Percentiles rank a stretch among this genome's conserved stretches.
Evolutionary conservation across 2,888 invertebrate genomes (phyloP).

Genomic region (Blomia tropicalis): DNA sequence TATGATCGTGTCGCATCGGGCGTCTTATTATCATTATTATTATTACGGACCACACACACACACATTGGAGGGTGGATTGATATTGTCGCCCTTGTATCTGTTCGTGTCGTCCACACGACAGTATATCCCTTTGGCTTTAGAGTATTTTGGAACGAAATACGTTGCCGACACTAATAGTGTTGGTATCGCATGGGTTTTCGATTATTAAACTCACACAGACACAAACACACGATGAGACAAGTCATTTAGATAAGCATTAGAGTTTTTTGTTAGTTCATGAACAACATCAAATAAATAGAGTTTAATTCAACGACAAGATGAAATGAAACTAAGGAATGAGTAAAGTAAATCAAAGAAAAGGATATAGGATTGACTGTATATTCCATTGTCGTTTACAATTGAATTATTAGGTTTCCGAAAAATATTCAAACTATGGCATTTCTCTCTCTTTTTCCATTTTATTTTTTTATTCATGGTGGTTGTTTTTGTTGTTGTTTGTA

Average conservation of each 20-base stretch:
- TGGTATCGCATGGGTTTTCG: slow-evolving; percentile 2
- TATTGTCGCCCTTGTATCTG: background rate
- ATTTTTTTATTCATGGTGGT: no score
- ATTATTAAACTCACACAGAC: slow-evolving; percentile 4
- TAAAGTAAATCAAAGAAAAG: no score
- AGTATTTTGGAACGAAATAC: background rate
- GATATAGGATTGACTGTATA: background rate
- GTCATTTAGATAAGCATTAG: slow-evolving; percentile 18
- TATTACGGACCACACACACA: background rate
- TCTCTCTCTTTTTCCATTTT: no score
- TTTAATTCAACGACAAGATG: no score
- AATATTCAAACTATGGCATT: no score
- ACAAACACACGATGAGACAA: no score
- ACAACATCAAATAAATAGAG: no score
- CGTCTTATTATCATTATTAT: background rate
- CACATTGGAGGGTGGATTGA: background rate
- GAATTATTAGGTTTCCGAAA: no score
- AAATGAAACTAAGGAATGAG: no score
- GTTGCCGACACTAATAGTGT: background rate
- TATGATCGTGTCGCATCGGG: background rate
- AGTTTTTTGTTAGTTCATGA: background rate
- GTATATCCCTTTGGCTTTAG: slow-evolving; percentile 8
- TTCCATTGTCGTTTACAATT: background rate
- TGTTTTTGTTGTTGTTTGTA: no score
- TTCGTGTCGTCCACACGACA: no score